A percentile compares a stretch with the other conserved stretches of the same genome.
phyloP scores from a whole-genome alignment of 2,797 vertebrate species.

The Pampus argenteus region DNA sequence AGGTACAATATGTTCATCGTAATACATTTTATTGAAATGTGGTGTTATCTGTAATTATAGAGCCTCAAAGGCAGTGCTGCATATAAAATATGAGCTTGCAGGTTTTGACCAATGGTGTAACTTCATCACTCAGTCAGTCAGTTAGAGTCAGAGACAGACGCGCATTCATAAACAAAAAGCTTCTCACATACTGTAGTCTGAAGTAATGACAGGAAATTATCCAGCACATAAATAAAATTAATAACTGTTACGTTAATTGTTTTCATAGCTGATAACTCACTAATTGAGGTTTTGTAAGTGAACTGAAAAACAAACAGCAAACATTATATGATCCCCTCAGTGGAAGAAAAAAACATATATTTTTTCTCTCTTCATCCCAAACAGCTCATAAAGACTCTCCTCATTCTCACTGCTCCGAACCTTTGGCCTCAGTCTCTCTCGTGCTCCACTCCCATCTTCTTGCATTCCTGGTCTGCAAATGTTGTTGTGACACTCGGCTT shows the following conservation, averaged over 20 bases:
- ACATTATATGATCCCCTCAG: background rate
- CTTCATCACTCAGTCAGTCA: no score
- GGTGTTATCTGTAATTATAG: no score
- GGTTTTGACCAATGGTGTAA: no score
- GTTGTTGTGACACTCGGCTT: conserved; percentile 70
- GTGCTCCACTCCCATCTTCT: conserved; percentile 30
- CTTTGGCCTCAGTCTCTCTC: conserved; percentile 29
- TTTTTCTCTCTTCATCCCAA: conserved; percentile 31
- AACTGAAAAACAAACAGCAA: conserved; percentile 6
- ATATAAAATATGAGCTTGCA: no score
- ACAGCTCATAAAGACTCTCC: conserved; percentile 33
- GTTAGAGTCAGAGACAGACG: no score
- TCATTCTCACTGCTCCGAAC: conserved; percentile 25
- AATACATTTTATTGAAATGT: no score
- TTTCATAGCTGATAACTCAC: conserved; percentile 2
- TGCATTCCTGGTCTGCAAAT: conserved; percentile 27
- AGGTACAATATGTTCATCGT: no score
- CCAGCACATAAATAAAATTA: background rate
- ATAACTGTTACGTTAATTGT: conserved; percentile 8
- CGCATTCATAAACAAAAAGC: no score
- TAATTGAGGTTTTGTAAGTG: conserved; percentile 17
- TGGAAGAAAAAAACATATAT: background rate
- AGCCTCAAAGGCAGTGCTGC: no score
- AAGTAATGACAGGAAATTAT: conserved; percentile 16
- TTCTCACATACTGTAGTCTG: background rate